Percentiles rank a stretch among this genome's conserved stretches.
phyloP scores from a whole-genome alignment of 2,113 vertebrate genomes.

The Tautogolabrus adspersus region DNA sequence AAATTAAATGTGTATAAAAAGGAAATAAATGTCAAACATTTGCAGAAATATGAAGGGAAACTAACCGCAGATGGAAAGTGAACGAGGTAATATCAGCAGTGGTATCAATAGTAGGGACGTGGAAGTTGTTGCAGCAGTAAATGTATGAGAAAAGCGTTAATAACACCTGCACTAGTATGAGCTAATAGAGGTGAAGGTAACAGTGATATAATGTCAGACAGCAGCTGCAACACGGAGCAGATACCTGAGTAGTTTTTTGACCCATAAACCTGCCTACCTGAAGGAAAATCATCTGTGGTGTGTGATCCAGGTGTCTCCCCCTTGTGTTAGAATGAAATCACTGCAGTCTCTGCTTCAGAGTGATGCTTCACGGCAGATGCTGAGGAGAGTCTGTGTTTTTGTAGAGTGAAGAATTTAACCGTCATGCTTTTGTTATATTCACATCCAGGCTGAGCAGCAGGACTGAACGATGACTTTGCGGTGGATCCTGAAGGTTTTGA shows the following conservation, averaged over 20 bases:
- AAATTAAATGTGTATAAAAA: no score
- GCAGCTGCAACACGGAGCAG: neutral
- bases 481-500: constrained; percentile 65
- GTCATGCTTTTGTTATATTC: neutral
- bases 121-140: no score
- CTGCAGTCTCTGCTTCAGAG: neutral
- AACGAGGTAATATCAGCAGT: no score
- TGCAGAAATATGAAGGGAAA: no score
- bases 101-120: no score
- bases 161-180: neutral
- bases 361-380: neutral
- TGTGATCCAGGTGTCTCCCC: constrained; percentile 26
- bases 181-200: neutral
- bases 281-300: neutral
- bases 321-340: constrained; percentile 25
- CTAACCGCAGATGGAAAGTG: no score
- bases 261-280: neutral
- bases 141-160: no score
- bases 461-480: constrained; percentile 70
- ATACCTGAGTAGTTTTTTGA: neutral
- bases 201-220: neutral
- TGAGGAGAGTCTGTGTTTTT: no score
- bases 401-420: neutral
- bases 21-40: no score
- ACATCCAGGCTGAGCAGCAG: constrained; percentile 20